Conservation (phyloP, 2,113 vertebrate species). For the Amazona guildingii region DNA sequence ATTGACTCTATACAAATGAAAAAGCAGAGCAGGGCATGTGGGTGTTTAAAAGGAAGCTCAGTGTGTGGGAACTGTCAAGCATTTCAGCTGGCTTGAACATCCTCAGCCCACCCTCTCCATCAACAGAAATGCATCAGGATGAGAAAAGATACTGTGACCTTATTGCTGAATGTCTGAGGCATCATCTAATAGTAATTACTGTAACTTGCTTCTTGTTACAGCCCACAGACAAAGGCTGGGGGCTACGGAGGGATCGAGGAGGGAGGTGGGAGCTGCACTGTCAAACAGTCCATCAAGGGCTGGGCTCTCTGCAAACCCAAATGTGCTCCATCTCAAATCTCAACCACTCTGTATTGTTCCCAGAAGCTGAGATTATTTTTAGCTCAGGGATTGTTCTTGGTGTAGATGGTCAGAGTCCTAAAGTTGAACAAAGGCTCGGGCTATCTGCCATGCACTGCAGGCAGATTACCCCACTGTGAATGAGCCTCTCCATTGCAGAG, state of each 20-base stretch:
- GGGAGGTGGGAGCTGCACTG: background rate
- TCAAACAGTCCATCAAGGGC: background rate
- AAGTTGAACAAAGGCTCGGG: background rate
- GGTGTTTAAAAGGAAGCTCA: background rate
- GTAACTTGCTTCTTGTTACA: background rate
- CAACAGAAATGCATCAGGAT: background rate
- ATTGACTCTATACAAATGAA: background rate
- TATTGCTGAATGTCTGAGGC: background rate
- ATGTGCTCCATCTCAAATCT: background rate
- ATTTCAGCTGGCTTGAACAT: background rate
- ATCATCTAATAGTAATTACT: background rate
- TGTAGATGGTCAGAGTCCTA: background rate
- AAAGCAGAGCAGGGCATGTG: background rate
- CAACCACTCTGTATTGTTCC: background rate
- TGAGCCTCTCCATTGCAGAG: background rate
- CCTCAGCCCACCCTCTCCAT: background rate
- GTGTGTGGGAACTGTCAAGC: background rate
- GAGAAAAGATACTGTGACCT: background rate
- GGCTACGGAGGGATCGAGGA: accelerated
- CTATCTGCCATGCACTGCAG: background rate
- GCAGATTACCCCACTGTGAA: accelerated
- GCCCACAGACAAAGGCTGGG: background rate
- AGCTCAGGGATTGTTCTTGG: background rate
- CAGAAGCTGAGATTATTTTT: background rate
- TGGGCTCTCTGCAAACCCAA: background rate